These are phyloP conservation scores for Dioctria rufipes DNA, from an alignment of 2,888 invertebrate genomes.

Conservation along the genomic window DNA sequence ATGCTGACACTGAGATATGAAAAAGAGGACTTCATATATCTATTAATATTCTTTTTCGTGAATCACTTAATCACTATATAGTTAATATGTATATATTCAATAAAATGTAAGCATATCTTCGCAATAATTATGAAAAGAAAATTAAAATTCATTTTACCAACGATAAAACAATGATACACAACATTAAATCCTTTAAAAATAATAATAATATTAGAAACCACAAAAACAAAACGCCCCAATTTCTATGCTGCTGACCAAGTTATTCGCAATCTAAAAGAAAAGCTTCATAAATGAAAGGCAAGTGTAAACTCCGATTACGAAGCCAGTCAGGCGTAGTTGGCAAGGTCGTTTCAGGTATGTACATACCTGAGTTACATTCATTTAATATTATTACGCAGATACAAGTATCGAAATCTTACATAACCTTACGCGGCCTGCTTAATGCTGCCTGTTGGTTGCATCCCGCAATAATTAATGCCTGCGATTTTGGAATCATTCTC, in stretches of 20 bases:
- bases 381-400: constrained; percentile 44
- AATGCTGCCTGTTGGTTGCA: constrained; percentile 20
- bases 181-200: too few species aligned
- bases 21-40: too few species aligned
- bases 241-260: constrained; percentile 30
- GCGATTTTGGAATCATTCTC: too few species aligned
- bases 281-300: constrained; percentile 43
- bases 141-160: too few species aligned
- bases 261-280: constrained; percentile 7
- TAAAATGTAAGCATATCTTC: too few species aligned
- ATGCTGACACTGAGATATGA: too few species aligned
- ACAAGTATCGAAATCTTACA: constrained; percentile 25
- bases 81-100: too few species aligned
- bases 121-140: too few species aligned
- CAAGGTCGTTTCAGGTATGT: constrained; percentile 45
- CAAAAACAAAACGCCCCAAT: constrained; percentile 16
- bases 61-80: too few species aligned
- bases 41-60: too few species aligned
- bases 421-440: constrained; percentile 6
- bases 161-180: too few species aligned
- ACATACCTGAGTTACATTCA: constrained; percentile 23
- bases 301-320: constrained; percentile 40
- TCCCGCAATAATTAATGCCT: not conserved
- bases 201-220: constrained; percentile 28
- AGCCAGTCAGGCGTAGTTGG: constrained; percentile 24